Evolutionary conservation across 2,888 invertebrate species (phyloP), one percentile per base, ranked within the genome.

Genomic region (Cabera pusaria): DNA sequence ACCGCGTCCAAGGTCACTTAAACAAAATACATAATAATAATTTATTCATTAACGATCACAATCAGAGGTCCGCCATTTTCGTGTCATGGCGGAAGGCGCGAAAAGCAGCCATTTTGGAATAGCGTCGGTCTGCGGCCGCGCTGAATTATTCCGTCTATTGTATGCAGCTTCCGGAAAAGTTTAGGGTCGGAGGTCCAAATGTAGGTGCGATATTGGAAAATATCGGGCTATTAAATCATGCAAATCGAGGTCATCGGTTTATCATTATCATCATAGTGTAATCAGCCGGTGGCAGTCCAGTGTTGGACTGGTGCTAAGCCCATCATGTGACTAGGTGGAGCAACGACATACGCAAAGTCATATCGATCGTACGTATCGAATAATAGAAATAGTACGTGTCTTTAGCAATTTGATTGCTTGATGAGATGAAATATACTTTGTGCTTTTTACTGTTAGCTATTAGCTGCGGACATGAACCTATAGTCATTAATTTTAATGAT

Each of bases 121-220:
- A 22, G 19, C 26, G 10, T 29, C 39, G 44, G 44, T 32, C 33
- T 37, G 45, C 52, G 49, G 42, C 8, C 40, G 42, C 31, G 47
- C 33, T 56, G 56, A 49, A 48, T 52, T 17, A 43, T 60, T 19
- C 29, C 64, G n/a, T n/a, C 72, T 61, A 71, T 77, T 82, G 75
- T 80, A 60, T 52, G 48, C 48, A 16, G 62, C 61, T 83, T 84
- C 83, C 82, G 82, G 81, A 84, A 85, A 84, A 86, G 72, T 75
- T 75, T 81, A 74, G 77, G 76, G 76, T 81, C 78, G 74, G 16
- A 26, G 9, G 9, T 41, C 31, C 66, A 64, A 61, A 63, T 72
- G 12, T 26, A 40, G 28, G 38, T 31, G 31, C 11, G 33, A 11
- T 34, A 40, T 40, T 34, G 28, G 24, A 40, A 50, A 52, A 34